Base-by-base conservation (phyloP, 2,113 vertebrate genomes). In the Numida meleagris region DNA sequence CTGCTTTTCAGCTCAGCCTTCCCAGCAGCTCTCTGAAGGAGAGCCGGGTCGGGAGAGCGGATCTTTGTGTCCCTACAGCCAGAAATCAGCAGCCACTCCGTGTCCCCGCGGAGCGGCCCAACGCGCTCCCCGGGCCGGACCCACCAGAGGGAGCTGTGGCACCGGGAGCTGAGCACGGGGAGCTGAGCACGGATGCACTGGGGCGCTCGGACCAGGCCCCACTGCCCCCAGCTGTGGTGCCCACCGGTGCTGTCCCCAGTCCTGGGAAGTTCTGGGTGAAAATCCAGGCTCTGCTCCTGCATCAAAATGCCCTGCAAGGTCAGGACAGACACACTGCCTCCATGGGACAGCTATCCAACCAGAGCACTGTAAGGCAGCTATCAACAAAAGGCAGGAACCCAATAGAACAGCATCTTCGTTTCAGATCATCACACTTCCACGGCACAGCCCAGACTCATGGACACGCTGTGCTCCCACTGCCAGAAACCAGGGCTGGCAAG, bases 81-180 rank as follows among this genome's bases (percentile, higher is more conserved):
- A 25, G 8, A 34, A 21, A 45, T 10, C 84, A 82, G 40, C 53
- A 62, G 16, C 21, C 53, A 16, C 2, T 2, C 38, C 1, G 2
- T 21, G 27, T 55, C 65, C 34, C 55, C 14, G 36, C 72, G 51
- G 42, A 1, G 61, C 73, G 70, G 75, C 71, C 53, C 31, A 13
- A 73, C 78, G 85, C 77, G 79, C 65, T 86, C 33, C 68, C 20
- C 68, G 51, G 67, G 4, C 3, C 45, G 0, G 55, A 67, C 92
- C 94, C 96, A 1, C 88, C 94, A 96, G 96, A 95, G 96, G 96
- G 96, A 96, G 96, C 96, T 96, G 90, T 88, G 94, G 50, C 94
- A 86, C 70, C 61, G 73, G 50, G 2, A 90, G 68, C 50, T 12
- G 75, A 24, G 7, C 74, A 46, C 87, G 88, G 92, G 94, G 29